Base-by-base conservation (phyloP, 2,888 invertebrate species). In the Pachliopta kotzebuea region DNA sequence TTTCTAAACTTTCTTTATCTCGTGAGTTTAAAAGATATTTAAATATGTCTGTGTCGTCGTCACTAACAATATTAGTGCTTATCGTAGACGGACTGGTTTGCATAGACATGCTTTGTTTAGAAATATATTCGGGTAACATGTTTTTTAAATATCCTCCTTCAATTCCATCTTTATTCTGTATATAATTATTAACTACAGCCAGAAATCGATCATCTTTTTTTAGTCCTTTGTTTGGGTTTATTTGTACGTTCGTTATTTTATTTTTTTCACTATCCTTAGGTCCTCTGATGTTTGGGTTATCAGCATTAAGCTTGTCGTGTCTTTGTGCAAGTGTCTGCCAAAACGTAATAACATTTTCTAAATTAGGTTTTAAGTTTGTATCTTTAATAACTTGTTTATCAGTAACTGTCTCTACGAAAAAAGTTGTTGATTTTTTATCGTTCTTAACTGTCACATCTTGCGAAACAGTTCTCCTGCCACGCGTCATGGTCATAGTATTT, bases 271-370 rank as follows among this genome's bases (percentile, higher is more conserved):
- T 49, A 11, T 58, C 58, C 23, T 11, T 37, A n/a, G 42, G 4
- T 7, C n/a, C 14, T 7, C 31, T 60, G 2, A 49, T n/a, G 29
- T 37, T 62, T 4, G 49, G 54, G 14, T 24, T 63, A 24, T 60
- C 37, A n/a, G 58, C 56, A 4, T 24, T 45, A 8, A 23, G 11
- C 42, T 31, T 26, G n/a, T 49, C 42, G 18, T 53, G 11, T 20
- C 54, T 60, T 50, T 53, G 54, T 7, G 18, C 65, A 14, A 63
- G 57, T 60, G 31, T 68, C 59, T 70, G 52, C 71, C 72, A 72
- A 63, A 83, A 79, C 9, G 75, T 72, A 18, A 81, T 65, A 18
- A 81, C 66, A 29, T 69, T 77, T n/a, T 75, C 70, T 14, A 80
- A 63, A 56, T 74, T 70, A 0, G 73, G 71, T 67, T 72, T 66